Evolutionary conservation across 2,113 vertebrate genomes (phyloP), one percentile per base, ranked within the genome.

Genomic region (Laticauda laticaudata): DNA sequence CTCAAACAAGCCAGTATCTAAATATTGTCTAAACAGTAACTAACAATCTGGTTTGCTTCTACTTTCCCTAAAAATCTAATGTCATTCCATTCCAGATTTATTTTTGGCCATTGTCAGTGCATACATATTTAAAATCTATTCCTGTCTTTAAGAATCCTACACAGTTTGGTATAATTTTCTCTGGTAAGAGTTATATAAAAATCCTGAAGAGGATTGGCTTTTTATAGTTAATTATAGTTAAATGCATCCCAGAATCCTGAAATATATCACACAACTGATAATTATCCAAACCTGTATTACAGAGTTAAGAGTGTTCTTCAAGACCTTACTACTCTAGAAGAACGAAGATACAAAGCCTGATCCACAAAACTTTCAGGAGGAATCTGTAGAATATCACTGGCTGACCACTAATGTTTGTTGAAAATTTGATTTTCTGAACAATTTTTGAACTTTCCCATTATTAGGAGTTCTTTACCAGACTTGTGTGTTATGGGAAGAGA

Each of bases 1-100:
- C 23, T 94, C 55, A 90, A 91, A 20, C 53, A n/a, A 81, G 43
- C 4, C 29, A 93, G 53, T 91, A 93, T 93, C 91, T 61, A 92
- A 88, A 12, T 94, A 87, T 75, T 34, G 15, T 15, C 59, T 61
- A 26, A 64, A 69, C 15, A 29, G 29, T 69, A 69, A 81, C 18
- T n/a, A 56, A 26, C 24, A 92, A 55, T 81, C 14, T 89, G 26
- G 10, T 53, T 54, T 86, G 4, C 53, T 61, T 92, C 69, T 24
- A 2, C 0, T 81, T 75, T 43, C 14, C 59, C 57, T n/a, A 75
- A 89, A 89, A 88, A 81, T 54, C 51, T 43, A 92, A 26, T 45
- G 54, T 34, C 23, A 10, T 91, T 12, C 0, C 0, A 81, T 0
- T 91, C 2, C 87, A 93, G 93, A 93, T 92, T 53, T 92, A 90